Evolutionary conservation across 2,888 invertebrate genomes (phyloP), one percentile per base, ranked within the genome.

Genomic region (Athalia circularis): DNA sequence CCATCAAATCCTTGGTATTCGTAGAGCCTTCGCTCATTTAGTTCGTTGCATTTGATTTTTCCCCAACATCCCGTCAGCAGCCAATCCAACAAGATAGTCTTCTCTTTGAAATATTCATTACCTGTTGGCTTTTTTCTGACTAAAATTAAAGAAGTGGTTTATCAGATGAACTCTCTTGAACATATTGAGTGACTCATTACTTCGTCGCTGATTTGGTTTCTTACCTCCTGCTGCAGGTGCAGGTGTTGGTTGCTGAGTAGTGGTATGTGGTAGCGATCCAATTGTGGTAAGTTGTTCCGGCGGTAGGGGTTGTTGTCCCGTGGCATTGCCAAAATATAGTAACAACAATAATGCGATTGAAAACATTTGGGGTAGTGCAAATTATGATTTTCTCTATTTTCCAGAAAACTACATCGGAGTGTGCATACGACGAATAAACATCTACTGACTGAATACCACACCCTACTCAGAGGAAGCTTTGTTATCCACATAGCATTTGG

Each of bases 1-100:
- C 86, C 85, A 67, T 84, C 84, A 67, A 85, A 86, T 54, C 82
- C 84, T 59, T 84, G 82, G 80, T 86, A 86, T 76, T 86, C 85
- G 11, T 67, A 52, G n/a, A 52, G 50, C 77, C 57, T 68, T 11
- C 57, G 47, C 9, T 57, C 9, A 13, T 43, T 29, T 0, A 0
- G 2, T n/a, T 48, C 47, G 3, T 4, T 3, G 54, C 9, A 8
- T 13, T n/a, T 5, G 13, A 4, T 6, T 0, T 3, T 13, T 8
- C 15, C 11, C 78, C 70, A 80, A 72, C 80, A 82, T 65, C 81
- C 83, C 50, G 57, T 77, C 45, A 83, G 65, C 13, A 83, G 64
- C 79, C 82, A 83, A 43, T 82, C 64, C 67, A 79, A 72, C 8
- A 83, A 74, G 65, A 57, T 5, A 5, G 0, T 4, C 2, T 52